Evolutionary conservation across 2,797 vertebrate genomes (phyloP).

Genomic region (Hybognathus amarus): DNA sequence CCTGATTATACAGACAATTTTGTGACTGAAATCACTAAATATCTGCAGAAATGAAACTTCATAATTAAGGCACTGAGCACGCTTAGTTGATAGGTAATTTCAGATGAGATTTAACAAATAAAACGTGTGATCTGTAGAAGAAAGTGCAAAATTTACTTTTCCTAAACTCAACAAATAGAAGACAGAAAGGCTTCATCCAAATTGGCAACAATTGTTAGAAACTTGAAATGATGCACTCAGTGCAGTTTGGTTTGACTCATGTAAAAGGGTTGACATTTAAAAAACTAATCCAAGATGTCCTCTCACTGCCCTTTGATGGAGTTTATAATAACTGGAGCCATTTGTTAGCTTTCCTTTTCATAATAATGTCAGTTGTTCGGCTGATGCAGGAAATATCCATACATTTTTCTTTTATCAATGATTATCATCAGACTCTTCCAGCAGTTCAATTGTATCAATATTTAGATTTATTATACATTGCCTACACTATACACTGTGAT

Average conservation of each 20-base stretch:
- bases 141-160: not conserved
- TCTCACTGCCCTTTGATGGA: not conserved
- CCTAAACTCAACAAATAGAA: not conserved
- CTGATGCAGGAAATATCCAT: not conserved
- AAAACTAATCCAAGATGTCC: not conserved
- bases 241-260: not conserved
- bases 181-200: not conserved
- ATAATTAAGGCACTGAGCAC: constrained; percentile 26
- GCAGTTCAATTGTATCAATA: not conserved
- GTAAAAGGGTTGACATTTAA: constrained; percentile 14
- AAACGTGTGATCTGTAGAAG: not conserved
- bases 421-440: not conserved
- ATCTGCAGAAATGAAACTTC: constrained; percentile 3
- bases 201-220: not conserved
- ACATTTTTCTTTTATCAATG: not conserved
- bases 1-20: constrained; percentile 23
- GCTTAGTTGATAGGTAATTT: constrained; percentile 1
- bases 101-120: not conserved
- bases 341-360: not conserved
- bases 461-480: not conserved
- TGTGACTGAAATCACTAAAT: not conserved
- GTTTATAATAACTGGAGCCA: not conserved
- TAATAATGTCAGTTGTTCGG: not conserved
- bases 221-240: not conserved
- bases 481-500: no score